These are phyloP conservation scores for Cherax destructor DNA, from an alignment of 1,140 invertebrate genomes.

Conservation along the genomic window DNA sequence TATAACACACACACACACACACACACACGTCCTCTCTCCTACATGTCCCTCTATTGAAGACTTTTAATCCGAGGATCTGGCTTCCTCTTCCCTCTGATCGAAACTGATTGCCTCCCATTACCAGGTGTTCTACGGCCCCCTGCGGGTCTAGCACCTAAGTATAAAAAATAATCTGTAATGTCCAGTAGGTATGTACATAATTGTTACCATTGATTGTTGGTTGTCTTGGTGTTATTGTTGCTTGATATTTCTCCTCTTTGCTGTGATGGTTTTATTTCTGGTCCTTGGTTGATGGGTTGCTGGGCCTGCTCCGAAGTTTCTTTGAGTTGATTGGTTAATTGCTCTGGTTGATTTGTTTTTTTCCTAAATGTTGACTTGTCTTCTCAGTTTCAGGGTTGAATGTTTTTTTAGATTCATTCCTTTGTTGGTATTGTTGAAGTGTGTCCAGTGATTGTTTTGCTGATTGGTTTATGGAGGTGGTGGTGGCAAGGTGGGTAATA, in stretches of 20 bases:
- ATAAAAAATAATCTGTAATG: no score
- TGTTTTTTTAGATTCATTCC: background rate
- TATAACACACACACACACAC: conserved; percentile 4
- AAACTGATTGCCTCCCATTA: no score
- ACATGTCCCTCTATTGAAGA: no score
- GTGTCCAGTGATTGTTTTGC: background rate
- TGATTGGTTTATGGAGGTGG: background rate
- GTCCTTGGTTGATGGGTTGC: background rate
- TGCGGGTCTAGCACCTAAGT: no score
- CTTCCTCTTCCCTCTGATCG: no score
- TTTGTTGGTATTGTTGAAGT: background rate
- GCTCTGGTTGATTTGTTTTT: background rate
- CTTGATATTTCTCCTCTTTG: no score
- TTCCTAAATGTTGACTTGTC: background rate
- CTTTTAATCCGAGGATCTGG: no score
- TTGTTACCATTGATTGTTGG: background rate
- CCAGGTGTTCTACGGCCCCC: no score
- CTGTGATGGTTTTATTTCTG: no score
- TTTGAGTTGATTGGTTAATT: background rate
- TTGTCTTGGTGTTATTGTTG: background rate
- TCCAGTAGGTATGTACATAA: background rate
- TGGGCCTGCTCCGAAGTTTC: background rate
- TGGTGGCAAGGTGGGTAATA: no score
- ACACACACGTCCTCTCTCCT: background rate
- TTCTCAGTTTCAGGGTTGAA: no score